phyloP scores from a whole-genome alignment of 2,888 invertebrate genomes.

The Nebria brevicollis region DNA sequence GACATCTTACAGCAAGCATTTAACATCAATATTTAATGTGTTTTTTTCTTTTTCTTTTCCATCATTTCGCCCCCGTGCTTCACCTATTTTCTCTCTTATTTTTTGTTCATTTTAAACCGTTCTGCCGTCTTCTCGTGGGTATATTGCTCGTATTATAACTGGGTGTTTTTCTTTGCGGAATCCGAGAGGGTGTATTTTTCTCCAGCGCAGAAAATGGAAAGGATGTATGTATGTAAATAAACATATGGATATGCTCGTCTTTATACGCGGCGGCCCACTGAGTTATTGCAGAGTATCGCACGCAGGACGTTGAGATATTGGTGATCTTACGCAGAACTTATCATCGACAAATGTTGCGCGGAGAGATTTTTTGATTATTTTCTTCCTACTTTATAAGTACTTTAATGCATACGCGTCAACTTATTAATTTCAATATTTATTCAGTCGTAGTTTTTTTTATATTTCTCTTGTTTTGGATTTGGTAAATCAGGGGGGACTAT shows the following conservation, averaged over 20 bases:
- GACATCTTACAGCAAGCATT: background rate
- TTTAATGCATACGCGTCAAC: too few species aligned
- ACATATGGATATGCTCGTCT: conserved; percentile 40
- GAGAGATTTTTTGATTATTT: conserved; percentile 48
- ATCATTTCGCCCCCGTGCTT: background rate
- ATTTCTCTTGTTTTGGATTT: too few species aligned
- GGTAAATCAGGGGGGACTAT: background rate
- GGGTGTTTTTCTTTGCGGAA: background rate
- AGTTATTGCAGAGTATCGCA: conserved; percentile 61
- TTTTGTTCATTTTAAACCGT: background rate
- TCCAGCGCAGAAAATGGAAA: conserved; percentile 50
- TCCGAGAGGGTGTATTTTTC: conserved; percentile 63
- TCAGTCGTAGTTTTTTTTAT: too few species aligned
- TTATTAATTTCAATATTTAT: too few species aligned
- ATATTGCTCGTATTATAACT: background rate
- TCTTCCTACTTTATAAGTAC: too few species aligned
- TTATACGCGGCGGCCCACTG: conserved; percentile 52
- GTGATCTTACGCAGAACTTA: conserved; percentile 63
- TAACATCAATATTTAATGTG: background rate
- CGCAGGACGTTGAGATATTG: conserved; percentile 62
- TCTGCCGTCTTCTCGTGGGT: background rate
- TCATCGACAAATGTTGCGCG: conserved; percentile 62
- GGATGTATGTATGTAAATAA: conserved; percentile 49
- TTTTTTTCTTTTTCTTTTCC: background rate
- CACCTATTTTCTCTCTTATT: background rate